These are phyloP conservation scores for Chamaea fasciata DNA, from an alignment of 2,113 vertebrate genomes.

Conservation along the genomic window DNA sequence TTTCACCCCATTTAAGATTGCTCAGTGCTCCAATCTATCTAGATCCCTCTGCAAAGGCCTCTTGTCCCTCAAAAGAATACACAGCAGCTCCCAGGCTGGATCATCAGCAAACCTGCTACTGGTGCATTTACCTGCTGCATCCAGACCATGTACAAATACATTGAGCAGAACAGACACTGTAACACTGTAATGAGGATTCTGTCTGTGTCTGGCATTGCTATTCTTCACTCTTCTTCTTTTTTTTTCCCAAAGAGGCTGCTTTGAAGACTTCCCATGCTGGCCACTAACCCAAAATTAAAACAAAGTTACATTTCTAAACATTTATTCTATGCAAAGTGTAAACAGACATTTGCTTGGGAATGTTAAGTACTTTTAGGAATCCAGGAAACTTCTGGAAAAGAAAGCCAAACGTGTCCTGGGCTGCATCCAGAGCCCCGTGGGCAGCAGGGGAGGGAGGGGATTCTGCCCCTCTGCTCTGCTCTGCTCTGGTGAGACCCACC, in stretches of 20 bases:
- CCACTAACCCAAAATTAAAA: not conserved
- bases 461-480: not conserved
- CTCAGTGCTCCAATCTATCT: not conserved
- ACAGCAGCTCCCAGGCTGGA: not conserved
- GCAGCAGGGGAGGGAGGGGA: not conserved
- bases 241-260: not conserved
- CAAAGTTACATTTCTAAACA: not conserved
- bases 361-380: not conserved
- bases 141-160: not conserved
- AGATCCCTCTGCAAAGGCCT: not conserved
- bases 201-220: not conserved
- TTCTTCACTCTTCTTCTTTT: not conserved
- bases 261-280: not conserved
- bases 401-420: rapidly evolving
- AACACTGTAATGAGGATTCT: not conserved
- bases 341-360: not conserved
- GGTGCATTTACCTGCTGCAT: too few species aligned
- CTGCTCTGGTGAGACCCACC: not conserved
- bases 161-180: not conserved
- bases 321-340: not conserved
- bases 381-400: not conserved
- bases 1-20: not conserved
- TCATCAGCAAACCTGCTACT: not conserved
- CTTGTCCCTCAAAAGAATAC: not conserved
- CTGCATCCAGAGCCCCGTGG: not conserved